Evolutionary conservation across 1,140 invertebrate genomes (phyloP).

Genomic region (Philaenus spumarius): DNA sequence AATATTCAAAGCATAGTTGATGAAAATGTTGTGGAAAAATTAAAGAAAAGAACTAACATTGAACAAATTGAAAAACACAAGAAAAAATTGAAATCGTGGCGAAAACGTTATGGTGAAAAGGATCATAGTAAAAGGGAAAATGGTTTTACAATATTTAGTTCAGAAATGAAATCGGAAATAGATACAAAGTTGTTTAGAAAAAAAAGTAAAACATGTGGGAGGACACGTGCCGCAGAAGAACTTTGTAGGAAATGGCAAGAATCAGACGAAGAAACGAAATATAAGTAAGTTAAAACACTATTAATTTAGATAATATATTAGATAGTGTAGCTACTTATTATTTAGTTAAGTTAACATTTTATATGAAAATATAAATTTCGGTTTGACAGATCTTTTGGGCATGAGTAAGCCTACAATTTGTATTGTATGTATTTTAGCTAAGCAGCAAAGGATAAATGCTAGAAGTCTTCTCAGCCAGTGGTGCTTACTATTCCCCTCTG

Average conservation of each 20-base stretch:
- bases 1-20: slow-evolving; percentile 64
- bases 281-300: slow-evolving; percentile 37
- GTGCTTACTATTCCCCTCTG: too few relatives aligned
- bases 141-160: slow-evolving; percentile 27
- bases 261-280: slow-evolving; percentile 49
- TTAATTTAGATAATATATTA: too few relatives aligned
- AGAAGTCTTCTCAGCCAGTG: too few relatives aligned
- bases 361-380: too few relatives aligned
- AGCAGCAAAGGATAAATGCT: too few relatives aligned
- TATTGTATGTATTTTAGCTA: too few relatives aligned
- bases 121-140: slow-evolving; percentile 10
- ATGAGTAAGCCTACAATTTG: too few relatives aligned
- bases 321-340: too few relatives aligned
- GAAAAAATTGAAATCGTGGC: slow-evolving; percentile 54
- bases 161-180: slow-evolving; percentile 25
- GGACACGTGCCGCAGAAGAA: slow-evolving; percentile 42
- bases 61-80: slow-evolving; percentile 38
- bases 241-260: slow-evolving; percentile 57
- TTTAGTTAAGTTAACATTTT: too few relatives aligned
- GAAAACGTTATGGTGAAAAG: slow-evolving; percentile 47
- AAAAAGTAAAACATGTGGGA: slow-evolving; percentile 29
- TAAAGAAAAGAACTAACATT: slow-evolving; percentile 47
- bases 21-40: slow-evolving; percentile 46
- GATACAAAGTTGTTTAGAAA: slow-evolving; percentile 34
- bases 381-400: too few relatives aligned